Percentiles rank a stretch among this genome's conserved stretches.
phyloP scores from a whole-genome alignment of 2,888 invertebrate species.

The Epinotia demarniana region DNA sequence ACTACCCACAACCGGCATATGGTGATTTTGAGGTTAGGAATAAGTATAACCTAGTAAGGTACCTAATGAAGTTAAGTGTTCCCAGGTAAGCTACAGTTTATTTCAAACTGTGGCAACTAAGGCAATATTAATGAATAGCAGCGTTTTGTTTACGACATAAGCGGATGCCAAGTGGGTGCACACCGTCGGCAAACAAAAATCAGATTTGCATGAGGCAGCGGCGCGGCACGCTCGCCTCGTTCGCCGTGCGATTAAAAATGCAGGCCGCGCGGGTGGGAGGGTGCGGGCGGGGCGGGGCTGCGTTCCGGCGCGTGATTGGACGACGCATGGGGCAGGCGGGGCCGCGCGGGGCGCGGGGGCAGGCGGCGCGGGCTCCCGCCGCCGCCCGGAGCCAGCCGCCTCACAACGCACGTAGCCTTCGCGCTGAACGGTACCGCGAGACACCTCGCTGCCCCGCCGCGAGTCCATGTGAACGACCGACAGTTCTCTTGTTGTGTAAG shows the following conservation, averaged over 20 bases:
- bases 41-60: conserved; percentile 20
- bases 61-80: too few species aligned
- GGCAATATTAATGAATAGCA: conserved; percentile 42
- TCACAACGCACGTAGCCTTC: conserved; percentile 81
- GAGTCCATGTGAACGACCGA: conserved; percentile 83
- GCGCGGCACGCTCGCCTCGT: conserved; percentile 74
- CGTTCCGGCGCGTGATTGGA: conserved; percentile 44
- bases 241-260: conserved; percentile 82
- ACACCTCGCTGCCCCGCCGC: conserved; percentile 73
- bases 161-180: conserved; percentile 70
- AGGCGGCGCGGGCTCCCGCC: conserved; percentile 65
- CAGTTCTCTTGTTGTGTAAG: conserved; percentile 79
- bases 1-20: conserved; percentile 10
- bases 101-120: conserved; percentile 14
- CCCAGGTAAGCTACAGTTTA: conserved; percentile 16
- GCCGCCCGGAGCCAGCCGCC: conserved; percentile 74
- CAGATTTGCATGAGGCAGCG: conserved; percentile 78
- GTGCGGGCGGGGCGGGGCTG: conserved; percentile 48
- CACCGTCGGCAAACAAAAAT: conserved; percentile 82
- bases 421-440: conserved; percentile 80
- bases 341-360: conserved; percentile 65
- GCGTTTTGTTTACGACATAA: conserved; percentile 69
- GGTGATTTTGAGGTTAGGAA: conserved; percentile 26
- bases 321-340: conserved; percentile 46
- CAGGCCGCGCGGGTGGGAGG: conserved; percentile 75